phyloP scores from a whole-genome alignment of 1,140 invertebrate genomes.

The Himalopsyche phryganea region DNA sequence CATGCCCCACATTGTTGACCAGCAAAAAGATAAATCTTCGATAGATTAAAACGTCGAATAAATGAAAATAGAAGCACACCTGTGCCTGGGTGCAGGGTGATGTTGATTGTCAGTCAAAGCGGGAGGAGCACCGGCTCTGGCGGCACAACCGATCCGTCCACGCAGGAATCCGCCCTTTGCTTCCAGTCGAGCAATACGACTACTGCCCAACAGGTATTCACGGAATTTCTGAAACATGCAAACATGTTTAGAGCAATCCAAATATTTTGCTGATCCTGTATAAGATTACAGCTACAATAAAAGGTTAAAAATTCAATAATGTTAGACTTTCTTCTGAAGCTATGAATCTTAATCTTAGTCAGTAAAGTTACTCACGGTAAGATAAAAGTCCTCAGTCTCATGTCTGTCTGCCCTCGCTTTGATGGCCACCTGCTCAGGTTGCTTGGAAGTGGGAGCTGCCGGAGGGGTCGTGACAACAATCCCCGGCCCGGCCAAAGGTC shows the following conservation, averaged over 20 bases:
- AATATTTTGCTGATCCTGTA: too few relatives aligned
- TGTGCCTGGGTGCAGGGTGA: constrained; percentile 32
- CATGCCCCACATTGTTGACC: too few relatives aligned
- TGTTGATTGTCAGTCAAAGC: constrained; percentile 33
- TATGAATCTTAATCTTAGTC: too few relatives aligned
- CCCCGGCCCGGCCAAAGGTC: background rate
- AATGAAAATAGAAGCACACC: too few relatives aligned
- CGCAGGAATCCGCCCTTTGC: constrained; percentile 82
- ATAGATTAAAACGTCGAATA: too few relatives aligned
- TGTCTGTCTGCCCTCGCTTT: constrained; percentile 74
- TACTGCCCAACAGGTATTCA: constrained; percentile 84
- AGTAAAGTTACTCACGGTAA: constrained; percentile 69
- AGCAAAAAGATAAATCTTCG: too few relatives aligned
- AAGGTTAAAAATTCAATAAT: too few relatives aligned
- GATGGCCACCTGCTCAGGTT: constrained; percentile 63
- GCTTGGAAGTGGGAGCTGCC: constrained; percentile 45
- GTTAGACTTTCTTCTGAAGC: too few relatives aligned
- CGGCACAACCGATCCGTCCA: constrained; percentile 51
- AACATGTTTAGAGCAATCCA: too few relatives aligned
- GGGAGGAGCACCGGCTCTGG: constrained; percentile 33
- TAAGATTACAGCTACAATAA: too few relatives aligned
- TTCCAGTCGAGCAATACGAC: constrained; percentile 85
- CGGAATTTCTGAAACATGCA: constrained; percentile 78
- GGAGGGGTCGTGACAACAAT: constrained; percentile 19
- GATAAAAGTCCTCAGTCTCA: constrained; percentile 87